Evolutionary conservation across 2,888 invertebrate species (phyloP).

Genomic region (Tiliacea aurago): DNA sequence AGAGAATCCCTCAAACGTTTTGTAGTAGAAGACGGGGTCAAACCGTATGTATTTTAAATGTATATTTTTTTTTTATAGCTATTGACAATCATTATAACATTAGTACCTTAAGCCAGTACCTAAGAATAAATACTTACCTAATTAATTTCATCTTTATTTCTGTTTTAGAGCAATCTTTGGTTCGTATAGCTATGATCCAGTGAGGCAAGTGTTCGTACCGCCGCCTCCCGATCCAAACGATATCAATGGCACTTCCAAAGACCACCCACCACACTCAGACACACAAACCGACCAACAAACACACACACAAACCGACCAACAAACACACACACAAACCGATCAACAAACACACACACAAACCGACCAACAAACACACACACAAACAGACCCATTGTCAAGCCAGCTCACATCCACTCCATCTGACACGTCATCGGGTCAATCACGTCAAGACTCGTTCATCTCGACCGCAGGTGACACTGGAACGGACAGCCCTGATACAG

Average conservation of each 20-base stretch:
- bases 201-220: conserved; percentile 52
- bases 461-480: not conserved
- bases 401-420: not conserved
- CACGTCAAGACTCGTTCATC: not conserved
- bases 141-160: not conserved
- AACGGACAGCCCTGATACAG: not conserved
- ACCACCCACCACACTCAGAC: not conserved
- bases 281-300: not conserved
- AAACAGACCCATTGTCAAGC: not conserved
- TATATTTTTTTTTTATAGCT: too few relatives aligned
- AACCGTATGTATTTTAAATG: conserved; percentile 68
- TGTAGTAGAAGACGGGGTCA: conserved; percentile 64
- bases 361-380: too few relatives aligned
- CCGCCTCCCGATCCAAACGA: not conserved
- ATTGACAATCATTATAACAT: not conserved
- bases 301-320: not conserved
- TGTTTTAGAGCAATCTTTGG: conserved; percentile 67
- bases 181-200: conserved; percentile 67
- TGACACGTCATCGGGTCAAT: not conserved
- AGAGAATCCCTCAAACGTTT: conserved; percentile 61
- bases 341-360: too few relatives aligned
- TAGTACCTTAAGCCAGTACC: not conserved
- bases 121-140: not conserved
- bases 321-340: too few relatives aligned
- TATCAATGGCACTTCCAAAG: not conserved